Conservation (phyloP, 2,113 vertebrate species). For the Microtus oregoni region DNA sequence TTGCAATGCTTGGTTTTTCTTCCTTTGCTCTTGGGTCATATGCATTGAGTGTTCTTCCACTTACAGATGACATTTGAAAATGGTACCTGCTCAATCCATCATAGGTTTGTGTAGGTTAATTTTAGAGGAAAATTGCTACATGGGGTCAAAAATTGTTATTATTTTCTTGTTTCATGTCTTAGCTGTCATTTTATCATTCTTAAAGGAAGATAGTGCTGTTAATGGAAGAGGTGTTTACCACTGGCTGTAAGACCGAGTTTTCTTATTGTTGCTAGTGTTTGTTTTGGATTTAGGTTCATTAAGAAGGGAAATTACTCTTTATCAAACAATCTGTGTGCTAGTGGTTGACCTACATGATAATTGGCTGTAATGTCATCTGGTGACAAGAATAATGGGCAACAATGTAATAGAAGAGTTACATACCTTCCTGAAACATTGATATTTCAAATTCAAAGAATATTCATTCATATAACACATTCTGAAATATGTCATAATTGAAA, state of each 20-base stretch:
- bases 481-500: background rate
- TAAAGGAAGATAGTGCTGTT: background rate
- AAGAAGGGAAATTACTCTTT: background rate
- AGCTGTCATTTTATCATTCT: conserved; percentile 57
- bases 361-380: conserved; percentile 12
- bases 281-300: conserved; percentile 37
- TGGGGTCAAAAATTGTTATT: conserved; percentile 50
- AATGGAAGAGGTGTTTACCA: conserved; percentile 20
- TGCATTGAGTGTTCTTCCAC: background rate
- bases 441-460: background rate
- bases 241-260: background rate
- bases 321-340: background rate
- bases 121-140: conserved; percentile 72
- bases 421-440: background rate
- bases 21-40: background rate
- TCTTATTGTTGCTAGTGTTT: conserved; percentile 22
- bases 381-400: background rate
- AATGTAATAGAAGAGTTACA: background rate
- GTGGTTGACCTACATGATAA: background rate
- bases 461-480: background rate
- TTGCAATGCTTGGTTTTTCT: background rate
- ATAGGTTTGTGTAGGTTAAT: conserved; percentile 47
- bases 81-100: conserved; percentile 33
- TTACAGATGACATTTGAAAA: conserved; percentile 48
- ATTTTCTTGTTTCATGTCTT: conserved; percentile 60